phyloP scores from a whole-genome alignment of 2,113 vertebrate genomes.

The Struthio camelus region DNA sequence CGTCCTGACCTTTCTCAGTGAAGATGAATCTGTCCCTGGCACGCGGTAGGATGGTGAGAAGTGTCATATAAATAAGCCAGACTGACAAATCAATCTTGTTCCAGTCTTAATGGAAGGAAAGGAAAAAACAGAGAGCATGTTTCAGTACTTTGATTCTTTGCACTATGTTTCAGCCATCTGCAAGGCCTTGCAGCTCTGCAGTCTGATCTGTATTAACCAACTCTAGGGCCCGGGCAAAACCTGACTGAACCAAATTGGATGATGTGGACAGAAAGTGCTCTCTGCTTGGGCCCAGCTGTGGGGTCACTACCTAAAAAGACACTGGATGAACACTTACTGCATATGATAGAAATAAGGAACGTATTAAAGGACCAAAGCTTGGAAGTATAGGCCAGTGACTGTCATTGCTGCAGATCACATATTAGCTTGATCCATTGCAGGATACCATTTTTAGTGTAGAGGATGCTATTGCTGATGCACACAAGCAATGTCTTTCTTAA shows the following conservation, averaged over 20 bases:
- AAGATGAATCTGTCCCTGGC: background rate
- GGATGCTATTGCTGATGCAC: background rate
- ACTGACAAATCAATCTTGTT: background rate
- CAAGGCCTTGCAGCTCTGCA: background rate
- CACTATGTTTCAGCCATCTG: background rate
- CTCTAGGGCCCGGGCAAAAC: background rate
- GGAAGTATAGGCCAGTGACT: background rate
- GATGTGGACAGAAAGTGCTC: background rate
- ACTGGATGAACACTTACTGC: no score
- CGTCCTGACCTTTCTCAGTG: background rate
- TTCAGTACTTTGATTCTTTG: background rate
- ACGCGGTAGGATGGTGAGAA: background rate
- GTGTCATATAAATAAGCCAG: background rate
- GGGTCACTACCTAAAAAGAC: background rate
- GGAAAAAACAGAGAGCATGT: background rate
- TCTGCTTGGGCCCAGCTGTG: fast-evolving
- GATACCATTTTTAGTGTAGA: background rate
- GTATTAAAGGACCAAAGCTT: no score
- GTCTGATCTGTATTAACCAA: background rate
- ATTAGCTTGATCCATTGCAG: background rate
- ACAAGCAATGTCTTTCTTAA: background rate
- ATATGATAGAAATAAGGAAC: background rate
- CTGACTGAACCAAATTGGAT: background rate
- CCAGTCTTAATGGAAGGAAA: background rate
- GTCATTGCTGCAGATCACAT: background rate